Evolutionary conservation across 1,140 invertebrate species (phyloP), one percentile per base, ranked within the genome.

Genomic region (Delia radicum): DNA sequence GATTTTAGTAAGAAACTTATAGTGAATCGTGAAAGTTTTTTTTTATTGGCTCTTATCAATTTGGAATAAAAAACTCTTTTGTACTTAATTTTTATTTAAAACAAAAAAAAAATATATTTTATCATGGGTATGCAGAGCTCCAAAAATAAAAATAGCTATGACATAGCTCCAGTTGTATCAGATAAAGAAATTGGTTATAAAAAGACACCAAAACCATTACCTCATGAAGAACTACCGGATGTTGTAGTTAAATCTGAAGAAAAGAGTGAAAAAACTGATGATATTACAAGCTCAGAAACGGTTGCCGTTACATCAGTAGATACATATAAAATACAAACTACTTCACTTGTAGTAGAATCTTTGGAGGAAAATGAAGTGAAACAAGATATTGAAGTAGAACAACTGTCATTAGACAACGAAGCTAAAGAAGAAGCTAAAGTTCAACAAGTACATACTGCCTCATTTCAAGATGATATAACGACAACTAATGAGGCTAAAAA

Each of bases 121-220:
- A n/a, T 42, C 12, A 79, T 79, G 79, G 79, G 79, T 77, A 13
- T 3, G 5, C 63, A 75, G 69, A 37, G 78, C 67, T 18, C 73
- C 75, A 75, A 75, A 77, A 75, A 55, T 24, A 33, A 69, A 27
- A 12, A 13, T 4, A n/a, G 29, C 37, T 13, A 67, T 28, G 62
- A 74, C 24, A 75, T 77, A 65, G 69, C 76, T 63, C 18, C 46
- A 18, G 62, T 24, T 10, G 74, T 24, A 2, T 29, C 21, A 28
- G 55, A 46, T 27, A 33, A 33, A 29, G 73, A 63, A n/a, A 28
- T 65, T 73, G 33, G 24, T 28, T 63, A 72, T 10, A 48, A 74
- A 28, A 74, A 74, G 26, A 28, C n/a, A 12, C 29, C 65, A 2
- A 33, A n/a, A 24, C 65, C 65, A 69, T 69, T 69, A n/a, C 65